Evolutionary conservation across 2,113 vertebrate species (phyloP).

Genomic region (Leiothrix lutea): DNA sequence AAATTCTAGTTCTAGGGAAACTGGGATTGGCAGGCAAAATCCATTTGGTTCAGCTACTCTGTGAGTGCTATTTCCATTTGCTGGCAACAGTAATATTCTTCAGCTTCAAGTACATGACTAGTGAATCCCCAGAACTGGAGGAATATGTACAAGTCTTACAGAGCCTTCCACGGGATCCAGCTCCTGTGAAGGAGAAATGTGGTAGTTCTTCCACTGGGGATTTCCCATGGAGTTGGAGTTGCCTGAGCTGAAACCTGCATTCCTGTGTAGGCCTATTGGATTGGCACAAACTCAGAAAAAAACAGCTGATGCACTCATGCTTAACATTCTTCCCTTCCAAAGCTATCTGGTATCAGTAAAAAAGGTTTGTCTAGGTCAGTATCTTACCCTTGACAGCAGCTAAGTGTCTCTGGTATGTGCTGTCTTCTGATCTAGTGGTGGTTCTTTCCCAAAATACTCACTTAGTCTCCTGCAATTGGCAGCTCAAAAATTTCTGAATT

Average conservation of each 20-base stretch:
- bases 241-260: background rate
- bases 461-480: background rate
- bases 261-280: background rate
- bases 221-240: background rate
- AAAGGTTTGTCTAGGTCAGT: background rate
- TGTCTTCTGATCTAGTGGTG: background rate
- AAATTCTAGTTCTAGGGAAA: background rate
- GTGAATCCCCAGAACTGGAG: background rate
- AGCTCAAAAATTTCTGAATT: background rate
- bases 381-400: background rate
- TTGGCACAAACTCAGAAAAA: background rate
- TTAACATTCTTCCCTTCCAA: background rate
- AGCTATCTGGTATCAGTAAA: background rate
- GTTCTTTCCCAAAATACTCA: background rate
- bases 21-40: background rate
- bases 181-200: background rate
- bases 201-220: background rate
- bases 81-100: background rate
- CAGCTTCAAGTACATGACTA: background rate
- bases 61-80: background rate
- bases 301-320: background rate
- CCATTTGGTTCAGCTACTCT: background rate
- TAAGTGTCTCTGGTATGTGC: background rate
- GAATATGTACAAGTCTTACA: background rate
- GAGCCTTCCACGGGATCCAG: background rate